phyloP scores from a whole-genome alignment of 1,140 invertebrate species.

The Aethina tumida region DNA sequence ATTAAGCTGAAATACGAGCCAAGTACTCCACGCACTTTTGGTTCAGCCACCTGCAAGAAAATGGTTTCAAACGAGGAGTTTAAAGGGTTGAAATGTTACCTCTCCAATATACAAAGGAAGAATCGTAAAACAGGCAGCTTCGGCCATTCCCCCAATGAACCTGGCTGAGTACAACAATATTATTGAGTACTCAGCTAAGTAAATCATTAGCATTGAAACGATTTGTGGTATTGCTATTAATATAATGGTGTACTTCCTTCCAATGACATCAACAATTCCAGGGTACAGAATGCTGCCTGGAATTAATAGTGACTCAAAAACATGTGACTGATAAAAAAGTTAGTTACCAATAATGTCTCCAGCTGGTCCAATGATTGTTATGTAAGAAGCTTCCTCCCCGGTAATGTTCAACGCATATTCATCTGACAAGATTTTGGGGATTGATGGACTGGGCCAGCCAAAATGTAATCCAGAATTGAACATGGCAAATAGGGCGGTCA shows the following conservation, averaged over 20 bases:
- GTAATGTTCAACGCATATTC: slow-evolving; percentile 29
- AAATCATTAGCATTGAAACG: slow-evolving; percentile 40
- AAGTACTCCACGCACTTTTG: slow-evolving; percentile 45
- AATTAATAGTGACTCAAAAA: too few relatives aligned
- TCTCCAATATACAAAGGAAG: slow-evolving; percentile 53
- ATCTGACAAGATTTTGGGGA: slow-evolving; percentile 17
- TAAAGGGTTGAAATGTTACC: too few relatives aligned
- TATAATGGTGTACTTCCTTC: slow-evolving; percentile 47
- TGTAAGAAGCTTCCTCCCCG: slow-evolving; percentile 43
- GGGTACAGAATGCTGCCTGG: too few relatives aligned
- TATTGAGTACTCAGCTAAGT: slow-evolving; percentile 24
- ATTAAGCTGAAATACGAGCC: slow-evolving; percentile 42
- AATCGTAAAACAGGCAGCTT: slow-evolving; percentile 50
- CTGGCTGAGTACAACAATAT: slow-evolving; percentile 37
- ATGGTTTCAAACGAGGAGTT: slow-evolving; percentile 40
- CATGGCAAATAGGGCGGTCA: too few relatives aligned
- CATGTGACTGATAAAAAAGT: slow-evolving; percentile 38
- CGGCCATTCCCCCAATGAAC: slow-evolving; percentile 44
- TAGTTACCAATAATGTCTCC: slow-evolving; percentile 50
- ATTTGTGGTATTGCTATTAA: slow-evolving; percentile 37
- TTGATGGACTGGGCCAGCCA: slow-evolving; percentile 27
- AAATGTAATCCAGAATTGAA: too few relatives aligned
- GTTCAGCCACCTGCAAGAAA: slow-evolving; percentile 45
- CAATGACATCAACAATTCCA: slow-evolving; percentile 41
- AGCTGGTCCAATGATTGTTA: slow-evolving; percentile 48